Evolutionary conservation across 1,140 invertebrate species (phyloP), one percentile per base, ranked within the genome.

Genomic region (Drosophila leontia): DNA sequence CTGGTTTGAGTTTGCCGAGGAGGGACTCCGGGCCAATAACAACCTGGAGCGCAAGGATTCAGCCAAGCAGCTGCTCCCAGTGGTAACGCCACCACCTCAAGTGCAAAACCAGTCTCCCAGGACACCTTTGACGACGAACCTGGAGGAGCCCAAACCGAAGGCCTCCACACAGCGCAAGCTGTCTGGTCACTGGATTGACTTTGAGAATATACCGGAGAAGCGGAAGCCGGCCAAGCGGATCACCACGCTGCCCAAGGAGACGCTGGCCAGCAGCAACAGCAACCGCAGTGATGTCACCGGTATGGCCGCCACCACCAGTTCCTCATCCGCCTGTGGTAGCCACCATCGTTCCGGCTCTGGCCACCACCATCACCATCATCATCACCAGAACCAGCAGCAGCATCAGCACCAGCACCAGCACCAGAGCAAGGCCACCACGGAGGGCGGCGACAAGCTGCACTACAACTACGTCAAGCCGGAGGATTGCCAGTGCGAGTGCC

Each of bases 381-480:
- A 83, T 32, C 56, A 87, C 0, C 92, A 91, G 1, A 90, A 93
- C 13, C 78, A 81, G 37, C 53, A 75, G 8, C 58, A 62, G n/a
- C 55, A 53, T 3, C 47, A 50, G 3, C 45, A 48, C 0, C 37
- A n/a, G 15, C 92, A 91, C 7, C 91, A 91, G 7, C 90, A 92
- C 55, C 90, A 91, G 1, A 55, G 32, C 19, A 61, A 64, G 19
- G 3, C 56, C 41, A 41, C 56, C 53, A 7, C 61, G 9, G 75
- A 62, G 6, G 26, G 15, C 11, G 48, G 71, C 37, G 81, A 90
- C 23, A 92, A 91, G 62, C 93, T 94, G 23, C 93, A 95, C 64
- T 96, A 96, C 80, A 96, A 94, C 91, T 97, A 97, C 91, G 96
- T 97, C 41, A 96, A 96, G 91, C 96, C 96, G 1, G 96, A 97